Conservation (phyloP, 2,888 invertebrate genomes). For the Drosophila phalerata region DNA sequence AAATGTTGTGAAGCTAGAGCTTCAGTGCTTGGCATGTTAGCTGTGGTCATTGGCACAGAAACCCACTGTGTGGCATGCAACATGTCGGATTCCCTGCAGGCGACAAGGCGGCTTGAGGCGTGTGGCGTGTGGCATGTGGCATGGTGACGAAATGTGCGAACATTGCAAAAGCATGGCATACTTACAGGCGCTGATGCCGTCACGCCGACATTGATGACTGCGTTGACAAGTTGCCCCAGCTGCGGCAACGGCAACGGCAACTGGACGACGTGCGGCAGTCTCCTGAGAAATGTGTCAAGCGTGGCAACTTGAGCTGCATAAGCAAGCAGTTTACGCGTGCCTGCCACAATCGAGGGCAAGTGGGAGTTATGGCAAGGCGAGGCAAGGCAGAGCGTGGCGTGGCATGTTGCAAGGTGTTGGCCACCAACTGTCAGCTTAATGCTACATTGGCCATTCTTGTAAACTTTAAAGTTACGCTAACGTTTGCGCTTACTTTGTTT, state of each 20-base stretch:
- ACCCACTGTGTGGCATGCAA: slow-evolving; percentile 59
- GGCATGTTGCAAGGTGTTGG: slow-evolving; percentile 9
- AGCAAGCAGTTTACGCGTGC: slow-evolving; percentile 67
- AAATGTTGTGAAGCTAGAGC: neutral
- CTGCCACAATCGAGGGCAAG: slow-evolving; percentile 26
- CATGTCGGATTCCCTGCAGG: slow-evolving; percentile 32
- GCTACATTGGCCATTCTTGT: slow-evolving; percentile 45
- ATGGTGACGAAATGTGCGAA: slow-evolving; percentile 57
- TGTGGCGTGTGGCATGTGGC: slow-evolving; percentile 11
- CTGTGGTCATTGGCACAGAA: slow-evolving; percentile 60
- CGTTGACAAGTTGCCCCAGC: slow-evolving; percentile 71
- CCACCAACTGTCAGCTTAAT: slow-evolving; percentile 30
- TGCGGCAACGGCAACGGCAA: slow-evolving; percentile 19
- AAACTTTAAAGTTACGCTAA: slow-evolving; percentile 25
- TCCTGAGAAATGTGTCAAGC: slow-evolving; percentile 77
- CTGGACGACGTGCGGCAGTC: slow-evolving; percentile 60
- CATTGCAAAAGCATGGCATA: slow-evolving; percentile 67
- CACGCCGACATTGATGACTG: slow-evolving; percentile 77
- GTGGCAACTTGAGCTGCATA: slow-evolving; percentile 77
- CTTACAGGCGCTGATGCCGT: slow-evolving; percentile 65
- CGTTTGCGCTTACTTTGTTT: slow-evolving; percentile 14
- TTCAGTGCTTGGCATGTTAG: neutral
- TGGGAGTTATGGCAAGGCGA: neutral
- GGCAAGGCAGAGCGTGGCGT: neutral
- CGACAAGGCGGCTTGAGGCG: slow-evolving; percentile 32